Conservation (phyloP, 1,140 invertebrate genomes). For the Bombus sibiricus region DNA sequence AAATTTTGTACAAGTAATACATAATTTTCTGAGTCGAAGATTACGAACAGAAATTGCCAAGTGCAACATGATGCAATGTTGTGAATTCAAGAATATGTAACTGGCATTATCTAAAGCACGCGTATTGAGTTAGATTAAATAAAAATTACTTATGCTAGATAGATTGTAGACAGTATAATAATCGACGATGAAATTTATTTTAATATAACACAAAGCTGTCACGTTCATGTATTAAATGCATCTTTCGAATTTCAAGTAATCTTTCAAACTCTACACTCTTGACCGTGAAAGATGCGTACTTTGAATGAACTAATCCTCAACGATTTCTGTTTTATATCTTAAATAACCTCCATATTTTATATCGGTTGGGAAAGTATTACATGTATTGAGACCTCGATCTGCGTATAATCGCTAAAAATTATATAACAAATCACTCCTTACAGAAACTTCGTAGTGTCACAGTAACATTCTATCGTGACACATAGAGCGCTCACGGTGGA, state of each 20-base stretch:
- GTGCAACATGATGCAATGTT: background rate
- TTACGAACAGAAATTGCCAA: background rate
- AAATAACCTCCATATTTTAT: too few relatives aligned
- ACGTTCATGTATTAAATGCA: background rate
- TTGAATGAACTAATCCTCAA: background rate
- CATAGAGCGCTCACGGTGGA: conserved; percentile 12
- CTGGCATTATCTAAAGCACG: background rate
- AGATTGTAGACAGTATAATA: background rate
- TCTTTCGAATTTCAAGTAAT: background rate
- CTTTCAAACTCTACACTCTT: background rate
- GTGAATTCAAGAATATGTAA: background rate
- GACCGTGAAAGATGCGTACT: background rate
- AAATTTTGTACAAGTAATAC: background rate
- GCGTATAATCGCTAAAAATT: background rate
- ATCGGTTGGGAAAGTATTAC: background rate
- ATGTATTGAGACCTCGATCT: background rate
- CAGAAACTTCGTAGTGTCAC: background rate
- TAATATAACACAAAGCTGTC: too few relatives aligned
- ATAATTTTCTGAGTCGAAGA: background rate
- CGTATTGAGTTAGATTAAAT: background rate
- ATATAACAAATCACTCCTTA: conserved; percentile 25
- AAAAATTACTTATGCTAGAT: background rate
- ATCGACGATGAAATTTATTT: background rate
- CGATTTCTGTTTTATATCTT: background rate
- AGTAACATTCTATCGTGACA: background rate